These are phyloP conservation scores for Penaeus chinensis DNA, from an alignment of 1,140 invertebrate genomes.

Conservation along the genomic window DNA sequence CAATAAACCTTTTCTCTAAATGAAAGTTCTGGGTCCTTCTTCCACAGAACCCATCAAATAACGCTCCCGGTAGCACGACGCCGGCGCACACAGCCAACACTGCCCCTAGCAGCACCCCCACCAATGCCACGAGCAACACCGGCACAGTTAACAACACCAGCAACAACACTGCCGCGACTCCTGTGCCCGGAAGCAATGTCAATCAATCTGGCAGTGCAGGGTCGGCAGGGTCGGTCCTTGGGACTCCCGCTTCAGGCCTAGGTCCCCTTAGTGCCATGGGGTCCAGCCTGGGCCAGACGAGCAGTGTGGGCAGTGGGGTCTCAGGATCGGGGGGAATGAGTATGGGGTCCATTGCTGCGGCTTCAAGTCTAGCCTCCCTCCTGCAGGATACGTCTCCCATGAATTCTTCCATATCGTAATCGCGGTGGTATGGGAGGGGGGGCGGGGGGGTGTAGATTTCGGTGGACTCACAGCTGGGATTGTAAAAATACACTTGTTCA, in stretches of 20 bases:
- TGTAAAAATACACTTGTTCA: no score
- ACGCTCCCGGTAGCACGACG: conserved; percentile 11
- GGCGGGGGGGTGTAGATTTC: not conserved
- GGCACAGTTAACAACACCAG: conserved; percentile 23
- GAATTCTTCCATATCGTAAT: conserved; percentile 36
- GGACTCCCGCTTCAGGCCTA: not conserved
- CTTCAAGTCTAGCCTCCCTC: conserved; percentile 48
- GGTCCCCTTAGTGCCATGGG: conserved; percentile 10
- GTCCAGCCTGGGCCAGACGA: not conserved
- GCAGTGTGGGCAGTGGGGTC: conserved; percentile 1
- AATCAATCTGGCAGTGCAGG: conserved; percentile 24
- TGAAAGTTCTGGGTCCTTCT: not conserved
- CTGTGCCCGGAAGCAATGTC: not conserved
- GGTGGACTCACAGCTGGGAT: not conserved
- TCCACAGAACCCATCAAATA: conserved; percentile 27
- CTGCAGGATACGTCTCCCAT: conserved; percentile 47
- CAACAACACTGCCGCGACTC: conserved; percentile 10
- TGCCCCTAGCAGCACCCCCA: conserved; percentile 15
- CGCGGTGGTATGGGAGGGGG: not conserved
- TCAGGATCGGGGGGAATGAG: conserved; percentile 29
- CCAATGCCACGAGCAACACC: conserved; percentile 26
- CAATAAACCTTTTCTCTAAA: not conserved
- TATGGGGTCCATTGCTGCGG: conserved; percentile 27
- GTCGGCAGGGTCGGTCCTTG: conserved; percentile 19
- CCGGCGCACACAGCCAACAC: not conserved